Conservation (phyloP, 2,113 vertebrate genomes). For the Mirounga angustirostris region DNA sequence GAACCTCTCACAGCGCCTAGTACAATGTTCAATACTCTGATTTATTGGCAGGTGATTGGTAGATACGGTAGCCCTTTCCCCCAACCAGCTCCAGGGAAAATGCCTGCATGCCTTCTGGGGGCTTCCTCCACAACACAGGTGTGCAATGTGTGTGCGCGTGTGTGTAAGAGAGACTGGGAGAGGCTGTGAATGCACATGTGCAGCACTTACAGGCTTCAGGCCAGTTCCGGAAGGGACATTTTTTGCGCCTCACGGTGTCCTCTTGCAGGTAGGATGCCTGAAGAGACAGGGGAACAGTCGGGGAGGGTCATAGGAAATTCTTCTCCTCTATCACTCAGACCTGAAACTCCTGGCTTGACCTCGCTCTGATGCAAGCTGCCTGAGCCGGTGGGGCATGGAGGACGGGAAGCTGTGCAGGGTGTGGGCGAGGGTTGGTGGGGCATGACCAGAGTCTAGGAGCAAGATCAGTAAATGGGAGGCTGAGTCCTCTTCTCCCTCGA, state of each 20-base stretch:
- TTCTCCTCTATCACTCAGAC: background rate
- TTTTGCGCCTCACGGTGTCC: slow-evolving; percentile 86
- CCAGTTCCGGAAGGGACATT: slow-evolving; percentile 88
- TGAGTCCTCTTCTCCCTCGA: background rate
- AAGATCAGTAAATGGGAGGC: background rate
- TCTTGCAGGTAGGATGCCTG: slow-evolving; percentile 84
- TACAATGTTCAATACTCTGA: background rate
- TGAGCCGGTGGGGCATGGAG: background rate
- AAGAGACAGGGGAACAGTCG: background rate
- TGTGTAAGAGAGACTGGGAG: background rate
- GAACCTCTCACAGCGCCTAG: background rate
- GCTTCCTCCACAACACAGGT: background rate
- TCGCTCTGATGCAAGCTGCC: background rate
- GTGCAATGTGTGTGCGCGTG: background rate
- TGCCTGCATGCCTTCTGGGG: background rate
- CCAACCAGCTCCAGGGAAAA: background rate
- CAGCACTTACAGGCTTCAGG: slow-evolving; percentile 88
- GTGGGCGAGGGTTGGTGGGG: background rate
- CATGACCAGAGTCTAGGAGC: background rate
- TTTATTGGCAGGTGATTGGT: background rate
- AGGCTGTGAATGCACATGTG: no score
- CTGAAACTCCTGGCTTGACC: background rate
- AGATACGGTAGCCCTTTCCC: background rate
- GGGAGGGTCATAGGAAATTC: background rate
- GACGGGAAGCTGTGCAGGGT: background rate